phyloP scores from a whole-genome alignment of 2,888 invertebrate species.

The Junonia oenone region DNA sequence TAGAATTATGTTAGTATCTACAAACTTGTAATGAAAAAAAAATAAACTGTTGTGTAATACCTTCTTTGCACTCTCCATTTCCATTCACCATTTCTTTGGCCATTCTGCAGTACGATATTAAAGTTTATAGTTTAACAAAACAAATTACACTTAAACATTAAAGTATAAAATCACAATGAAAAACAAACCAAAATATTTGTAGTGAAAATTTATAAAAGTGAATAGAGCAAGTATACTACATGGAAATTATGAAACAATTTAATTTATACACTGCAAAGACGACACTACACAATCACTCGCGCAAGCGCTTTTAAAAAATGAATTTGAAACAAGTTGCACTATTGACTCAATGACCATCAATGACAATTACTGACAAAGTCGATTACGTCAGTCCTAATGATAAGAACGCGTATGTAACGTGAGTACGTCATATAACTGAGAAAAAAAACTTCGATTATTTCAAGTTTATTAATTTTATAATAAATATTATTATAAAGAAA shows the following conservation, averaged over 20 bases:
- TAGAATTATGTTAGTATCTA: no score
- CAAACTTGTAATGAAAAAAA: no score
- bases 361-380: neutral
- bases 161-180: no score
- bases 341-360: neutral
- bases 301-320: slow-evolving; percentile 1
- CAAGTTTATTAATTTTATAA: no score
- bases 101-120: no score
- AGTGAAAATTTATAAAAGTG: neutral
- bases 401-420: neutral
- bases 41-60: no score
- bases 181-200: neutral
- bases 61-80: no score
- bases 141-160: no score
- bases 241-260: neutral
- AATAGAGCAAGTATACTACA: neutral
- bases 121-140: no score
- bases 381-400: neutral
- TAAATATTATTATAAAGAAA: no score
- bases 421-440: neutral
- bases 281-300: slow-evolving; percentile 1
- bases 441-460: no score
- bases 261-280: neutral
- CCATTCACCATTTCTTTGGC: no score
- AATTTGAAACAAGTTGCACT: neutral